Conservation (phyloP, 2,113 vertebrate genomes). For the Hydrochoerus hydrochaeris region DNA sequence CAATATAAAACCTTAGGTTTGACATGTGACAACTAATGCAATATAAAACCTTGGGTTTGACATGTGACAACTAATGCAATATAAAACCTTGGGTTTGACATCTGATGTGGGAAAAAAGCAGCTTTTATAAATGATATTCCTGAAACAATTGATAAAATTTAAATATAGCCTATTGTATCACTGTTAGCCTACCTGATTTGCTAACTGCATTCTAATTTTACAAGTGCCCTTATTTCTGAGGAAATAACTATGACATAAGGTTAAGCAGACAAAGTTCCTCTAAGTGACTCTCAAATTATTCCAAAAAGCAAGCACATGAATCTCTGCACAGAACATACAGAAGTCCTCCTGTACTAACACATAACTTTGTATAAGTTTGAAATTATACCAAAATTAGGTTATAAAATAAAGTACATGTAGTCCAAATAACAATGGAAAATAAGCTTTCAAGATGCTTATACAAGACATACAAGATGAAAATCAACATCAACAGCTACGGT, state of each 20-base stretch:
- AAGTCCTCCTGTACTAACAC: neutral
- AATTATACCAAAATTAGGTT: conserved; percentile 26
- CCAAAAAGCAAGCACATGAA: neutral
- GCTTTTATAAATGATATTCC: neutral
- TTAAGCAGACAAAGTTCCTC: neutral
- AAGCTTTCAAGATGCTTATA: neutral
- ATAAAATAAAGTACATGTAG: neutral
- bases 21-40: no score
- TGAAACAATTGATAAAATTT: neutral
- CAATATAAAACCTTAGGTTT: neutral
- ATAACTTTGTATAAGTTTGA: neutral
- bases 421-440: neutral
- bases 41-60: neutral
- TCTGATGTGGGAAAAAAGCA: neutral
- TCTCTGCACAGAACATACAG: neutral
- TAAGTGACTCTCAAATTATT: neutral
- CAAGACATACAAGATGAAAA: neutral
- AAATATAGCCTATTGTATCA: neutral
- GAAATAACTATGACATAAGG: neutral
- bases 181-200: neutral
- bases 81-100: neutral
- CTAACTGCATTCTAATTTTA: neutral
- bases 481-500: neutral
- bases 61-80: neutral
- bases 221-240: neutral